Conservation (phyloP, 2,113 vertebrate genomes). For the Ellobius talpinus region DNA sequence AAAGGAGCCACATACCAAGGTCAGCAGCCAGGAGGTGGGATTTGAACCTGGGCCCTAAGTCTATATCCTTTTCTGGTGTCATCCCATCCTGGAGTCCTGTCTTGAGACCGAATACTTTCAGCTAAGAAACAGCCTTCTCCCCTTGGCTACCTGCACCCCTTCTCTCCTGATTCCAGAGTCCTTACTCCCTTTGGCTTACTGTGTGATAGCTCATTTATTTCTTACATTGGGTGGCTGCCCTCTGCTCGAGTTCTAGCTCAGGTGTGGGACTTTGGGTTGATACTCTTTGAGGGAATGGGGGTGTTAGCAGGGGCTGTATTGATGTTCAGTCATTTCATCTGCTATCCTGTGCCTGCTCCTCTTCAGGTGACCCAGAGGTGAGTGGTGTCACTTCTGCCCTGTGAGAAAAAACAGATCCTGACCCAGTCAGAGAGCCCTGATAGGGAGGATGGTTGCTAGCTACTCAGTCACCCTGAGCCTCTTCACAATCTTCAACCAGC, state of each 20-base stretch:
- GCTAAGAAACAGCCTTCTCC: background rate
- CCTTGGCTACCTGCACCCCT: background rate
- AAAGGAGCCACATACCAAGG: background rate
- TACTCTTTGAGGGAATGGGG: background rate
- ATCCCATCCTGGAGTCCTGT: background rate
- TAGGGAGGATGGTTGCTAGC: background rate
- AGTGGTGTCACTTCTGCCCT: background rate
- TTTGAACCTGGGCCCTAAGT: slow-evolving; percentile 30
- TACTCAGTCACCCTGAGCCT: background rate
- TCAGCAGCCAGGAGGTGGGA: background rate
- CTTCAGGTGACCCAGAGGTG: background rate
- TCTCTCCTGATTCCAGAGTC: background rate
- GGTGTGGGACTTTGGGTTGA: background rate
- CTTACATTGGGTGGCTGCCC: background rate
- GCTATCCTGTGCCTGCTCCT: background rate
- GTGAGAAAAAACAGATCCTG: background rate
- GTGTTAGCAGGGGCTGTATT: background rate
- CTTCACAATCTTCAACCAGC: background rate
- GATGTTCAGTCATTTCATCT: background rate
- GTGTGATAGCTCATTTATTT: background rate
- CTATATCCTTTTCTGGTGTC: background rate
- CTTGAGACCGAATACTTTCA: background rate
- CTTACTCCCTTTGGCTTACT: background rate
- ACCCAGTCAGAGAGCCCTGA: background rate
- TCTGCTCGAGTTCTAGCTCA: background rate